Evolutionary conservation across 2,113 vertebrate genomes (phyloP).

Genomic region (Salvelinus fontinalis): DNA sequence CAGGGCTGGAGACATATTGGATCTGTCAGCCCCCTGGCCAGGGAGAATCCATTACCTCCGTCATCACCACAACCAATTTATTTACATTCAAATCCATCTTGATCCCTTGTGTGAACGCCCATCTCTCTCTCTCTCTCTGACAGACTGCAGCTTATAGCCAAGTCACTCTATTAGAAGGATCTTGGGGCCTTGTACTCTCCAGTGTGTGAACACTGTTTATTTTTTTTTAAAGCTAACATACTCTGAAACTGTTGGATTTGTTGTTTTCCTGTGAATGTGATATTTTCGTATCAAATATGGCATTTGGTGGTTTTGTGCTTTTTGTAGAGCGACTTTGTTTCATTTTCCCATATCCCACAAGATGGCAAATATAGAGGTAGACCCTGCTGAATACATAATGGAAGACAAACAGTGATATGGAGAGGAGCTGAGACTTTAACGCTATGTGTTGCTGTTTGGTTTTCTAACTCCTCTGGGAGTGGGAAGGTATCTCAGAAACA

Average conservation of each 20-base stretch:
- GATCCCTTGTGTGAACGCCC: constrained; percentile 21
- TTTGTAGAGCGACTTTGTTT: constrained; percentile 12
- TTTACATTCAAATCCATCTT: constrained; percentile 51
- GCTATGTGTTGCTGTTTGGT: too few species aligned
- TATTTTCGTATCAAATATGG: not conserved
- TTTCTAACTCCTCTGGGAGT: too few species aligned
- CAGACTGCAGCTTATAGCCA: constrained; percentile 23
- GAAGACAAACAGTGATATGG: not conserved
- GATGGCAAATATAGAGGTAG: not conserved
- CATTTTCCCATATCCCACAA: not conserved
- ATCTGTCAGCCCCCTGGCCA: constrained; percentile 53
- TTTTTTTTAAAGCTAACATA: too few species aligned
- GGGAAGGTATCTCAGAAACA: too few species aligned
- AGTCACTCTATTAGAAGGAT: not conserved
- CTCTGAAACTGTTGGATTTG: not conserved
- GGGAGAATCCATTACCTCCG: constrained; percentile 22
- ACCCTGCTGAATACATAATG: not conserved
- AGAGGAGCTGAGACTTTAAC: not conserved
- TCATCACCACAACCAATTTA: constrained; percentile 49
- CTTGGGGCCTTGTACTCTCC: not conserved
- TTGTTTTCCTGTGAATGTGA: constrained; percentile 1
- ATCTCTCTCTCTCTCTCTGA: too few species aligned
- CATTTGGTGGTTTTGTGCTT: constrained; percentile 34
- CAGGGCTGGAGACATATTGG: constrained; percentile 50
- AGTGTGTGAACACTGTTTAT: not conserved